A percentile compares a stretch with the other conserved stretches of the same genome.
Evolutionary conservation across 2,797 vertebrate genomes (phyloP).

Genomic region (Peromyscus aztecus): DNA sequence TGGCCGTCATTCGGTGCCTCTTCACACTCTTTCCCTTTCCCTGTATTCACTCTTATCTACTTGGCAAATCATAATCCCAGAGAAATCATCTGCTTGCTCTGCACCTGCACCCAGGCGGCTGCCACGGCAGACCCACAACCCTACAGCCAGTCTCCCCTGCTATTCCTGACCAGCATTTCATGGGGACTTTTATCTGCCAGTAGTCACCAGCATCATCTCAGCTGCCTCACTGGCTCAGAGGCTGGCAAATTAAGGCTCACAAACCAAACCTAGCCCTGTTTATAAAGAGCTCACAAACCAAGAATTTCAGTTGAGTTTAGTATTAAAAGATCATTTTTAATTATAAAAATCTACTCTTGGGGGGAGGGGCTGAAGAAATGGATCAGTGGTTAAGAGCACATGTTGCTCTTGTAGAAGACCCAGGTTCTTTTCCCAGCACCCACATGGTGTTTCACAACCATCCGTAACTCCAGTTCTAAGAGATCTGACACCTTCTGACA

Average conservation of each 20-base stretch:
- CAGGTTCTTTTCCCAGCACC: not conserved
- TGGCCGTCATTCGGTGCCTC: fast-evolving
- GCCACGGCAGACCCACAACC: not conserved
- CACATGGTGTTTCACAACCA: not conserved
- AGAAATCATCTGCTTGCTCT: not conserved
- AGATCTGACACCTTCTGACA: not conserved
- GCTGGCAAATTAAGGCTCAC: not conserved
- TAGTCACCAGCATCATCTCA: not conserved
- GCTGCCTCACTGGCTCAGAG: not conserved
- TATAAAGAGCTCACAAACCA: not conserved
- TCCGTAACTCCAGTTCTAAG: not conserved
- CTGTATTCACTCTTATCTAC: not conserved
- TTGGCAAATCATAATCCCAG: not conserved
- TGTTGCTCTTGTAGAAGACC: not conserved
- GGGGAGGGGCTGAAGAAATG: not conserved
- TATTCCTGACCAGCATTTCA: not conserved
- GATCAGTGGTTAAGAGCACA: not conserved
- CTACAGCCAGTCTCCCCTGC: not conserved
- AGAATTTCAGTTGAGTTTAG: not conserved
- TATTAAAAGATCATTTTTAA: not conserved
- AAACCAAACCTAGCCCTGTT: not conserved
- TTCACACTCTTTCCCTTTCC: not conserved
- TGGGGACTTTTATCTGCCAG: not conserved
- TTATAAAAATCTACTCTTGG: not conserved
- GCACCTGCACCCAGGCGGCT: not conserved